Conservation (phyloP, 2,113 vertebrate genomes). For the Eublepharis macularius region DNA sequence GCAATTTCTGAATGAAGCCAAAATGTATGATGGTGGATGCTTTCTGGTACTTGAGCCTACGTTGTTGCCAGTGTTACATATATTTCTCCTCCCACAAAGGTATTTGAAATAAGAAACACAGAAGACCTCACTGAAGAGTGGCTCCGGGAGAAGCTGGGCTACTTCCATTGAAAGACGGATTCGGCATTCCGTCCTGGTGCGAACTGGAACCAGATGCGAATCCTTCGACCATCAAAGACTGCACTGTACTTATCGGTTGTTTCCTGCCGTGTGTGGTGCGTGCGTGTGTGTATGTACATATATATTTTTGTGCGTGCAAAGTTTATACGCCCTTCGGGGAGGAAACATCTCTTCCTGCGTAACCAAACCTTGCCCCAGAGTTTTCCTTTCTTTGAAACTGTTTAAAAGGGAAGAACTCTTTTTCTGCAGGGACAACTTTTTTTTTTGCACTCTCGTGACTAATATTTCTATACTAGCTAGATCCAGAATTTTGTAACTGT, state of each 20-base stretch:
- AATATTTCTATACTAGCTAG: conserved; percentile 73
- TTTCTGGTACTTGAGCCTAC: accelerated
- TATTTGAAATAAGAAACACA: conserved; percentile 97
- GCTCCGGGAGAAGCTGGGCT: conserved; percentile 93
- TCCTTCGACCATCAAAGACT: conserved; percentile 72
- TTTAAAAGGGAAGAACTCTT: conserved; percentile 69
- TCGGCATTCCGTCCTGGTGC: conserved; percentile 73
- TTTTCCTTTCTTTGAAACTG: conserved; percentile 38
- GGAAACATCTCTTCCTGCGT: conserved; percentile 71
- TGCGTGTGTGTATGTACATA: conserved; percentile 56
- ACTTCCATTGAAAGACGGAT: conserved; percentile 88
- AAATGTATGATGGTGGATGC: too few relatives aligned
- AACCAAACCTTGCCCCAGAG: conserved; percentile 10
- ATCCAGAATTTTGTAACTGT: conserved; percentile 69
- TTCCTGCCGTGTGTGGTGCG: conserved; percentile 53
- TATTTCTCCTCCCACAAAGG: conserved; percentile 73
- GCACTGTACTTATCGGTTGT: conserved; percentile 78
- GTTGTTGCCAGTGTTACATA: too few relatives aligned
- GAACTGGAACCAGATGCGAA: conserved; percentile 79
- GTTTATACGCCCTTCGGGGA: conserved; percentile 71
- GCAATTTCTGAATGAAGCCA: too few relatives aligned
- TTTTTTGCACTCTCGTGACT: conserved; percentile 78
- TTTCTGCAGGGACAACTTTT: conserved; percentile 72
- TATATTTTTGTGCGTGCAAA: conserved; percentile 59
- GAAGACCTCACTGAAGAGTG: conserved; percentile 98